Conservation (phyloP, 2,888 invertebrate genomes). For the Neoitamus cyanurus region DNA sequence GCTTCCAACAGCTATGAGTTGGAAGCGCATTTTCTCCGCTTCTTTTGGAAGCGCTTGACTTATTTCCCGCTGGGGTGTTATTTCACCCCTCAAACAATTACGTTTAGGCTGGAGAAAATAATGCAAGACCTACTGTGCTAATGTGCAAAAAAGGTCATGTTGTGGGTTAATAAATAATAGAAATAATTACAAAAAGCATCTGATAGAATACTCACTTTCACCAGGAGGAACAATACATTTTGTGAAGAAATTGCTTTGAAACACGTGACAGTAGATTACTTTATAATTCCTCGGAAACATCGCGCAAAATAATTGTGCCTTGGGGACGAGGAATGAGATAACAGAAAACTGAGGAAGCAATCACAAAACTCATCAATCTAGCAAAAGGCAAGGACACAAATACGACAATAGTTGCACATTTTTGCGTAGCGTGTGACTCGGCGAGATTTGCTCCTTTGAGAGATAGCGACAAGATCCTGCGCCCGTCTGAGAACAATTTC, state of each 20-base stretch:
- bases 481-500: constrained; percentile 16
- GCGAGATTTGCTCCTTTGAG: constrained; percentile 23
- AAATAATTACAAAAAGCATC: too few species aligned
- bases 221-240: too few species aligned
- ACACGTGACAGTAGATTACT: neutral
- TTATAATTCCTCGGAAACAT: neutral
- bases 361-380: constrained; percentile 42
- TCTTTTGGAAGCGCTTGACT: too few species aligned
- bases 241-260: neutral
- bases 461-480: neutral
- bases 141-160: too few species aligned
- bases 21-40: too few species aligned
- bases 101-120: too few species aligned
- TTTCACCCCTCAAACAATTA: too few species aligned
- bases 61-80: too few species aligned
- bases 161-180: too few species aligned
- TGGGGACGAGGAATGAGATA: neutral
- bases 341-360: constrained; percentile 26
- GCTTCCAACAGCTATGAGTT: too few species aligned
- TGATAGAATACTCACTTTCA: too few species aligned
- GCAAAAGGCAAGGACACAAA: constrained; percentile 11
- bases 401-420: constrained; percentile 11
- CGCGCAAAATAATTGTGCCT: neutral
- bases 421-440: constrained; percentile 8
- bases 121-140: too few species aligned